These are phyloP conservation scores for Anoplolepis gracilipes DNA, from an alignment of 1,140 invertebrate genomes.

Conservation along the genomic window DNA sequence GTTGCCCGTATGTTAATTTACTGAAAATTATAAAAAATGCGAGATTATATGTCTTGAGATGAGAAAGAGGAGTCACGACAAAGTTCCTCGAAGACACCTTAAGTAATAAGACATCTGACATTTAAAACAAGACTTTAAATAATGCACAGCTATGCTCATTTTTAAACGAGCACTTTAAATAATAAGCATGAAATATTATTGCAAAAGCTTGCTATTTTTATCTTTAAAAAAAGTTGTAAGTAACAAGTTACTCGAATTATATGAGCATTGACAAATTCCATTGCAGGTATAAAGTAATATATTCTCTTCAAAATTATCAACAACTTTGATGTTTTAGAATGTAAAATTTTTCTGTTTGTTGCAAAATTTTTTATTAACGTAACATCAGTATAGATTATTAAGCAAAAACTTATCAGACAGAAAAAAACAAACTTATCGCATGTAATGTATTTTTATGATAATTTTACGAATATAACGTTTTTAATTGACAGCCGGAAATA, in stretches of 20 bases:
- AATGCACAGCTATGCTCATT: conserved; percentile 21
- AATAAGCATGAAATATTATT: conserved; percentile 53
- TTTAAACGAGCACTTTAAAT: conserved; percentile 47
- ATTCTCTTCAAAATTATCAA: neutral
- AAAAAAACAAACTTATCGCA: too few relatives aligned
- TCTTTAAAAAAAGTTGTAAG: neutral
- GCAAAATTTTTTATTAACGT: neutral
- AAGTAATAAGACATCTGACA: conserved; percentile 51
- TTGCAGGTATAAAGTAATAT: neutral
- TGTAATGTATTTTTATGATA: neutral
- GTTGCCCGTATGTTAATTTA: conserved; percentile 22
- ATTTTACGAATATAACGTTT: neutral
- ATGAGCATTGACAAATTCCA: neutral
- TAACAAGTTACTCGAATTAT: neutral
- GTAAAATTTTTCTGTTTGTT: neutral
- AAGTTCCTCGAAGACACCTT: conserved; percentile 39
- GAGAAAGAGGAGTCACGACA: neutral
- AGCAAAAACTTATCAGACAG: neutral
- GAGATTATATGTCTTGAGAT: neutral
- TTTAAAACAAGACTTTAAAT: conserved; percentile 47
- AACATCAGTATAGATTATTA: neutral
- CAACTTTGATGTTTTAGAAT: neutral
- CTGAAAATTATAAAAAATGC: conserved; percentile 11
- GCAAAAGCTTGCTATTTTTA: neutral
- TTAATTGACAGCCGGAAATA: neutral